Conservation (phyloP, 23 tunicate genomes). For the Ciona savignyi region DNA sequence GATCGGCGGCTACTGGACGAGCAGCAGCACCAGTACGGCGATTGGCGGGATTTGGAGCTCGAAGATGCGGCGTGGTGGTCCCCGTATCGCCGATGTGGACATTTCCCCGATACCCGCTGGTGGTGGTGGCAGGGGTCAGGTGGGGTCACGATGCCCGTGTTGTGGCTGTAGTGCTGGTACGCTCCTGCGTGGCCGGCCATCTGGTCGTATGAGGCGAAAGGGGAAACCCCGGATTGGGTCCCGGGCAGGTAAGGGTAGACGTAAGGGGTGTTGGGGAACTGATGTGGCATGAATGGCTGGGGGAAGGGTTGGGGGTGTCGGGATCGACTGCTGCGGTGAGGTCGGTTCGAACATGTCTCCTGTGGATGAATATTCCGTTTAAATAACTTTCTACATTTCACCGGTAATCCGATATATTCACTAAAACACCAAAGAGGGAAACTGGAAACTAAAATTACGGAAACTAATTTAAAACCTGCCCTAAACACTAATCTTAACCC, state of each 20-base stretch:
- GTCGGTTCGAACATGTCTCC: constrained; percentile 4
- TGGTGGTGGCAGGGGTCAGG: not conserved
- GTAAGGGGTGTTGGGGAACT: not conserved
- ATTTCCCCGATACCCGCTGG: constrained; percentile 10
- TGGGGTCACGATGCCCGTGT: not conserved
- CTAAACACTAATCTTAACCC: too few species aligned
- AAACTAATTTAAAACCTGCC: too few species aligned
- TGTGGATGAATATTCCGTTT: too few species aligned
- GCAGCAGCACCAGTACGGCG: constrained; percentile 1
- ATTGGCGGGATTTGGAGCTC: not conserved
- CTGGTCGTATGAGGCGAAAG: constrained; percentile 12
- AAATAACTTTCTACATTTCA: too few species aligned
- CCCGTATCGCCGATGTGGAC: constrained; percentile 9
- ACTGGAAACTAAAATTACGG: too few species aligned
- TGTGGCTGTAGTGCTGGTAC: constrained; percentile 1
- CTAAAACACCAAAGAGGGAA: too few species aligned
- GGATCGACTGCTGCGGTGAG: constrained; percentile 3
- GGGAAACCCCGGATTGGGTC: constrained; percentile 3
- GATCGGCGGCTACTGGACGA: constrained; percentile 5
- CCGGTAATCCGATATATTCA: too few species aligned
- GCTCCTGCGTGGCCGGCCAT: constrained; percentile 17
- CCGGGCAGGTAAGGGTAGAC: constrained; percentile 5
- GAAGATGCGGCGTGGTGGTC: not conserved
- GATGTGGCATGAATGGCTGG: constrained; percentile 6
- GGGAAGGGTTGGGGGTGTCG: constrained; percentile 14